A percentile compares a stretch with the other conserved stretches of the same genome.
These are phyloP conservation scores for Altica lythri DNA, from an alignment of 2,888 invertebrate species.

Conservation along the genomic window DNA sequence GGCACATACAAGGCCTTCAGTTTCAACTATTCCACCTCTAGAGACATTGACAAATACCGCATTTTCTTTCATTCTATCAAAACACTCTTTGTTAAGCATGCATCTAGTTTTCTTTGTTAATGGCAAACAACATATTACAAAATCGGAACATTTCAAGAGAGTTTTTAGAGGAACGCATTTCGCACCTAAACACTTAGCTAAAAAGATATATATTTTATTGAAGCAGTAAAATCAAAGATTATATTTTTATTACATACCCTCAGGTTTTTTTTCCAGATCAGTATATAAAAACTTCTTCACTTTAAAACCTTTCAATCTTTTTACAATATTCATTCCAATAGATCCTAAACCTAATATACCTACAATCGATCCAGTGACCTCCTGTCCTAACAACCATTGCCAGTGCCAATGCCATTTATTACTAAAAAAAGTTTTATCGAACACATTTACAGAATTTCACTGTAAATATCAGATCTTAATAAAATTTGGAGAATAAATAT, in stretches of 20 bases:
- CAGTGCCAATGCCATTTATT: no score
- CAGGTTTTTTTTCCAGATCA: conserved; percentile 72
- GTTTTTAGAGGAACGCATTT: conserved; percentile 70
- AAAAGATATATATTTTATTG: no score
- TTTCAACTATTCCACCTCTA: conserved; percentile 78
- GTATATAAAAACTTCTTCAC: conserved; percentile 74
- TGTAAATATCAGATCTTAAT: no score
- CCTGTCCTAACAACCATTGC: conserved; percentile 79
- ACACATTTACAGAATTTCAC: no score
- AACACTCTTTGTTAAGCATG: conserved; percentile 70
- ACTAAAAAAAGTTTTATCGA: no score
- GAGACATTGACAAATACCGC: conserved; percentile 79
- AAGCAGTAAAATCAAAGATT: no score
- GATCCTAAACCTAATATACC: conserved; percentile 84
- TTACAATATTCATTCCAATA: conserved; percentile 76
- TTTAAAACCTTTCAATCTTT: conserved; percentile 74
- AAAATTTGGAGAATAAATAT: no score
- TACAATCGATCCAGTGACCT: conserved; percentile 76
- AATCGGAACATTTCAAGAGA: conserved; percentile 73
- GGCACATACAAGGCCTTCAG: conserved; percentile 79
- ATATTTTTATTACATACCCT: conserved; percentile 73
- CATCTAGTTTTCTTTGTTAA: conserved; percentile 70
- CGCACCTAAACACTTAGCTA: conserved; percentile 58
- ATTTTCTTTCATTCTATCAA: conserved; percentile 76
- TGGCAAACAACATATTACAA: conserved; percentile 72